Conservation (phyloP, 2,888 invertebrate species). For the Drosophila subquinaria region DNA sequence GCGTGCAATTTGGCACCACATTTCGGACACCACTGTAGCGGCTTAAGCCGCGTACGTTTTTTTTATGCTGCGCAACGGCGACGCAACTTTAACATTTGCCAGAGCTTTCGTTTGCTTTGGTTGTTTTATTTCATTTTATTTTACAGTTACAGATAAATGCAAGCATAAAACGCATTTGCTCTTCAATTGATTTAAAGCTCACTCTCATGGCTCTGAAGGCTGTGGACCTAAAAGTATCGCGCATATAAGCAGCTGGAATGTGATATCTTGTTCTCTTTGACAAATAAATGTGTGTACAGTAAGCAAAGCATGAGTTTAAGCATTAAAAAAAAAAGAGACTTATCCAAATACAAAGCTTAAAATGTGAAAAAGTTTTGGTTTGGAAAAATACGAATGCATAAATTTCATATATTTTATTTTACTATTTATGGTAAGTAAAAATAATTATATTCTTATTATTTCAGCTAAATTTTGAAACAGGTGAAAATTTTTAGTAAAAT, state of each 20-base stretch:
- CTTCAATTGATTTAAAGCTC: slow-evolving; percentile 22
- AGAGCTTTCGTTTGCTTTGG: slow-evolving; percentile 27
- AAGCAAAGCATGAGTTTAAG: not conserved
- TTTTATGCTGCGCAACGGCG: slow-evolving; percentile 17
- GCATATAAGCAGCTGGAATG: slow-evolving; percentile 3
- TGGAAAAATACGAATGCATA: not conserved
- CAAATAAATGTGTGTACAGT: not conserved
- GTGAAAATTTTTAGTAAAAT: no score
- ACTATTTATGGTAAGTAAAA: not conserved
- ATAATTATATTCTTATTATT: no score
- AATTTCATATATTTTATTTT: not conserved
- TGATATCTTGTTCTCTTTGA: not conserved
- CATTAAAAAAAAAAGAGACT: not conserved
- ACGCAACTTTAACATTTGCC: slow-evolving; percentile 1
- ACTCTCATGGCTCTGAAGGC: slow-evolving; percentile 2
- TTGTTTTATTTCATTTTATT: slow-evolving; percentile 28
- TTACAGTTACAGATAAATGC: not conserved
- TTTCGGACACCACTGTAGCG: slow-evolving; percentile 43
- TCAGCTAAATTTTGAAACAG: no score
- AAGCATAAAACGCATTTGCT: slow-evolving; percentile 30
- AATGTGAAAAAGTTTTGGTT: not conserved
- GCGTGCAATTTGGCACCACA: slow-evolving; percentile 29
- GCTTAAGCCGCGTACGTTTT: slow-evolving; percentile 43
- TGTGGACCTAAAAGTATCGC: not conserved
- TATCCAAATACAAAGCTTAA: not conserved